Evolutionary conservation across 2,888 invertebrate species (phyloP), one percentile per base, ranked within the genome.

Genomic region (Ornithoptera alexandrae): DNA sequence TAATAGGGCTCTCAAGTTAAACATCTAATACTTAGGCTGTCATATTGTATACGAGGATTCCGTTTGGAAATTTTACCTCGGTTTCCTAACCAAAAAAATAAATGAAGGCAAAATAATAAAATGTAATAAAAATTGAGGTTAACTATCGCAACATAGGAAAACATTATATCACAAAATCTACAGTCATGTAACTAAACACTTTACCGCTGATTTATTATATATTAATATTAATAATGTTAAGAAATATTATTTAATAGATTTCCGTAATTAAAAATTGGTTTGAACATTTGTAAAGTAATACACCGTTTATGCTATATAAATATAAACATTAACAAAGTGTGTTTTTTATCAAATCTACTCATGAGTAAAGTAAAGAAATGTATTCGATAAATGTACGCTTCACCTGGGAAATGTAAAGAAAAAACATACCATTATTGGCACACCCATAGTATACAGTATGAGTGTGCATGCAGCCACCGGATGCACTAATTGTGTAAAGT

Each of bases 401-500:
- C 39, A 39, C 39, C 39, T 39, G 39, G 8, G 1, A 39, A 17
- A 50, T 17, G 18, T 17, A 2, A 1, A 50, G 50, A 50, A 17
- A 18, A 50, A 50, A 30, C 17, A 58, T 24, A 60, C 2, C 6
- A 60, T 60, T 18, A 22, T 62, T 62, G 62, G 60, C 24, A 61
- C 57, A 56, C 18, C 50, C 39, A 62, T 46, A 7, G 68, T 68
- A 36, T 58, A 57, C 57, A 50, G n/a, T 17, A 30, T 69, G 39
- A 69, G 10, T 46, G 30, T 57, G 50, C 57, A 36, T 58, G 17
- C 36, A 39, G 66, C 22, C 12, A 57, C 56, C 70, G 62, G 63
- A 67, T 42, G 24, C 20, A 17, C 12, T 36, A 22, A 64, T 70
- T 70, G 70, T 70, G n/a, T 30, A 8, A 63, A 12, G 56, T 53